These are phyloP conservation scores for Aphelenchoides bicaudatus DNA, from an alignment of 2,888 invertebrate genomes.

Conservation along the genomic window DNA sequence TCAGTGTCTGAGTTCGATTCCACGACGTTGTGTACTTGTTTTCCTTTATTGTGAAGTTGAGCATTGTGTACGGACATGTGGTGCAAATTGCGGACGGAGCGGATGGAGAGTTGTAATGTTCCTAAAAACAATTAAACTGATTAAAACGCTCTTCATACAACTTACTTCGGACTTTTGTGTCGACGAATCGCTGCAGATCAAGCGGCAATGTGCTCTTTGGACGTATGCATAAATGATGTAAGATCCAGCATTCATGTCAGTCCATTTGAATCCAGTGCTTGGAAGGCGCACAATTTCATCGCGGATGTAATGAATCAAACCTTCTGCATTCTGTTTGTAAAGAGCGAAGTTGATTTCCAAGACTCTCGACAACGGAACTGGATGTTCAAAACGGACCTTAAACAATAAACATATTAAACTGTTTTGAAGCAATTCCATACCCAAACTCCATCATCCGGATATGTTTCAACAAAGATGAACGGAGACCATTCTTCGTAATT, in stretches of 20 bases:
- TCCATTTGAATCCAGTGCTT: conserved; percentile 27
- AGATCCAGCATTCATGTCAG: conserved; percentile 29
- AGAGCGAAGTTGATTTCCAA: conserved; percentile 13
- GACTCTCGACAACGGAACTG: conserved; percentile 5
- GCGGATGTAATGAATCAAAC: background rate
- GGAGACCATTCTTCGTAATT: conserved; percentile 39
- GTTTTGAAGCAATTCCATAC: too few species aligned
- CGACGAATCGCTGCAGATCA: conserved; percentile 35
- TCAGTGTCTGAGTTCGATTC: conserved; percentile 4
- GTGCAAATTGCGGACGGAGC: conserved; percentile 3
- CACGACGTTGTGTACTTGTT: conserved; percentile 29
- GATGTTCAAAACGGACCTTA: conserved; percentile 14
- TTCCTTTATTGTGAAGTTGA: conserved; percentile 41
- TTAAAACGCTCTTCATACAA: too few species aligned
- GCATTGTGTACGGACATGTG: conserved; percentile 32
- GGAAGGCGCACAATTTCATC: conserved; percentile 13
- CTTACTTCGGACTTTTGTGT: too few species aligned
- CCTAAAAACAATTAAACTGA: too few species aligned
- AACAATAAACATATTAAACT: too few species aligned
- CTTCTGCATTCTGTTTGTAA: background rate
- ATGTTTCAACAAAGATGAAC: conserved; percentile 30
- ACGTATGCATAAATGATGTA: conserved; percentile 44
- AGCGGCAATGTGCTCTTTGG: conserved; percentile 42
- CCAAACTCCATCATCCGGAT: conserved; percentile 14
- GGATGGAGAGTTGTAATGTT: too few species aligned